These are phyloP conservation scores for Tromatobia lineatoria DNA, from an alignment of 2,888 invertebrate genomes.

Conservation along the genomic window DNA sequence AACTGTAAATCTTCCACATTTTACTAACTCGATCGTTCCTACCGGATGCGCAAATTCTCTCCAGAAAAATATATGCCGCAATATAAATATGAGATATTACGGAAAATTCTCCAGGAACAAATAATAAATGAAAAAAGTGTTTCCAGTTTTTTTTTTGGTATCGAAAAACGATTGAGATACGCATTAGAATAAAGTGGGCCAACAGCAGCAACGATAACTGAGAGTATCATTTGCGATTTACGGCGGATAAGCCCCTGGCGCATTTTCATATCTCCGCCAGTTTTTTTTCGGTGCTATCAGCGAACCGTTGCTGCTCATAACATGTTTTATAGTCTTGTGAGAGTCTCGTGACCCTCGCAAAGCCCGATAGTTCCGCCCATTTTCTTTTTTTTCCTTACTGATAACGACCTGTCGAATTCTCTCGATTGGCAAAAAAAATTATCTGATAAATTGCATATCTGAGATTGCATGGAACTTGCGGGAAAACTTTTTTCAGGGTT, in stretches of 20 bases:
- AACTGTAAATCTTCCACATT: neutral
- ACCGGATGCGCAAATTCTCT: conserved; percentile 3
- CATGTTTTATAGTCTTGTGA: conserved; percentile 4
- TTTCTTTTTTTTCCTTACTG: neutral
- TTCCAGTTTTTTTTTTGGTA: conserved; percentile 22
- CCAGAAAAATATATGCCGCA: conserved; percentile 12
- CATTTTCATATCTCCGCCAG: neutral
- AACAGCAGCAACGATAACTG: neutral
- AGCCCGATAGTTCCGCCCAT: neutral
- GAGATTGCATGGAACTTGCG: neutral
- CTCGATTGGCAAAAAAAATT: neutral
- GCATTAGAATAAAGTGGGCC: conserved; percentile 1
- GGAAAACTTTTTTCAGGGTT: neutral
- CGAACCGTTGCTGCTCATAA: neutral
- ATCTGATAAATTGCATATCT: neutral
- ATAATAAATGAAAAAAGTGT: neutral
- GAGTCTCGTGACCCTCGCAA: neutral
- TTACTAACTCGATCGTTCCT: neutral
- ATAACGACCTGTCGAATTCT: neutral
- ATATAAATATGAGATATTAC: conserved; percentile 12
- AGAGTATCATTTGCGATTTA: conserved; percentile 30
- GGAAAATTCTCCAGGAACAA: conserved; percentile 3
- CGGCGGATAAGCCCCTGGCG: neutral
- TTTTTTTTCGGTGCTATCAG: conserved; percentile 3
- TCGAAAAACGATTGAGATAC: conserved; percentile 45